Percentiles rank a stretch among this genome's conserved stretches.
Evolutionary conservation across 2,888 invertebrate genomes (phyloP).

Genomic region (Mactromeris polynyma): DNA sequence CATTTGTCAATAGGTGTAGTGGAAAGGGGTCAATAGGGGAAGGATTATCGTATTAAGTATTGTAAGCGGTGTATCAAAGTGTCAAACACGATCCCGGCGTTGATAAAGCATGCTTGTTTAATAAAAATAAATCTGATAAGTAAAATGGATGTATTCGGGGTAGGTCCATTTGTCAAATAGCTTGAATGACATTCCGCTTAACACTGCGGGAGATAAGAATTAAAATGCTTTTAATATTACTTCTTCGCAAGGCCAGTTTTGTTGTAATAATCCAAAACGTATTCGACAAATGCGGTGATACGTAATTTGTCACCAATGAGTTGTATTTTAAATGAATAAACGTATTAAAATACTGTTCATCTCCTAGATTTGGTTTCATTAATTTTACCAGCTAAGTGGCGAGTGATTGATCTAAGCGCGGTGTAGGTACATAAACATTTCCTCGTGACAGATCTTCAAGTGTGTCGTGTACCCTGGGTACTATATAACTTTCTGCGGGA

Average conservation of each 20-base stretch:
- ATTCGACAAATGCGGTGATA: neutral
- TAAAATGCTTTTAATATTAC: slow-evolving; percentile 10
- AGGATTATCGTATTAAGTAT: slow-evolving; percentile 20
- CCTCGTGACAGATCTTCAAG: neutral
- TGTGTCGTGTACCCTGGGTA: neutral
- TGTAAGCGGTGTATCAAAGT: slow-evolving; percentile 39
- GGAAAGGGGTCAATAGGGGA: slow-evolving; percentile 28
- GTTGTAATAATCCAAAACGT: neutral
- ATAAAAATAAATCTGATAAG: slow-evolving; percentile 44
- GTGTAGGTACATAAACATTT: neutral
- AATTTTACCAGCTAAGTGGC: slow-evolving; percentile 2
- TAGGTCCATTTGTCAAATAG: slow-evolving; percentile 37
- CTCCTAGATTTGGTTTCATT: neutral
- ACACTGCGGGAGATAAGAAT: slow-evolving; percentile 10
- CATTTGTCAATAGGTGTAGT: neutral
- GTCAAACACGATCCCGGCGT: slow-evolving; percentile 26
- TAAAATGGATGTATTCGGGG: slow-evolving; percentile 32
- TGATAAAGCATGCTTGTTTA: slow-evolving; percentile 45
- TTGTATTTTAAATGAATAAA: neutral
- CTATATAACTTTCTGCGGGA: slow-evolving; percentile 11
- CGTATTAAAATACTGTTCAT: neutral
- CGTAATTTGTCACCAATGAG: neutral
- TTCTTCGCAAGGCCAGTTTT: neutral
- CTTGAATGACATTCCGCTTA: slow-evolving; percentile 6
- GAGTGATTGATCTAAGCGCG: neutral